Base-by-base conservation (phyloP, 2,888 invertebrate species). In the Drosophila neonasuta region DNA sequence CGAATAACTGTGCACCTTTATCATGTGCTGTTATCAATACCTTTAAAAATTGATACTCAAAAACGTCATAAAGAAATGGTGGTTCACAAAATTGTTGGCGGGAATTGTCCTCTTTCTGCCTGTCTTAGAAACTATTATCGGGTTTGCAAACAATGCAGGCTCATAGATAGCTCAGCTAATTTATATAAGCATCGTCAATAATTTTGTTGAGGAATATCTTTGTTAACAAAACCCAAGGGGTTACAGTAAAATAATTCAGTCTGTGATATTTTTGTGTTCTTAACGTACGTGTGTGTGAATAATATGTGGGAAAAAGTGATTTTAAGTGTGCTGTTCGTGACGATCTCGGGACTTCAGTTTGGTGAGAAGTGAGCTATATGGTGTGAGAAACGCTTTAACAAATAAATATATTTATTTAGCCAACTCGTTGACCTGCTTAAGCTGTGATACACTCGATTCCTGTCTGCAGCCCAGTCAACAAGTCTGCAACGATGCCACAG, bases 301-400 rank as follows among this genome's bases (percentile, higher is more conserved):
- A 55, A 68, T 65, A 88, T 88, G 88, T 80, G 63, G 70, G 73
- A 46, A 48, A 77, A 80, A 58, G 10, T 70, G 1, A 57, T 69
- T 39, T 52, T 77, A 32, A 68, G 57, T 50, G 17, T 68, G 4
- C 60, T 73, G n/a, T 44, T 79, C 7, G 62, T 77, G 41, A 55
- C 69, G 9, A 67, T 81, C 50, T 41, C 72, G 9, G 63, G 63
- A 11, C 36, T 77, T 8, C 74, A 78, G 44, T 45, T 77, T 11
- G 83, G 86, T 85, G 52, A 79, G 68, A 9, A 0, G 0, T 10
- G 0, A 8, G 2, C 34, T 8, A 6, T 1, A 6, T 0, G 17
- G 3, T 17, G 17, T n/a, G 11, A 24, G 44, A 11, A 2, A 20
- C 4, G 1, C 11, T 65, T 13, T 3, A 13, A 32, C 20, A 13